Evolutionary conservation across 1,140 invertebrate genomes (phyloP).

Genomic region (Listronotus oregonensis): DNA sequence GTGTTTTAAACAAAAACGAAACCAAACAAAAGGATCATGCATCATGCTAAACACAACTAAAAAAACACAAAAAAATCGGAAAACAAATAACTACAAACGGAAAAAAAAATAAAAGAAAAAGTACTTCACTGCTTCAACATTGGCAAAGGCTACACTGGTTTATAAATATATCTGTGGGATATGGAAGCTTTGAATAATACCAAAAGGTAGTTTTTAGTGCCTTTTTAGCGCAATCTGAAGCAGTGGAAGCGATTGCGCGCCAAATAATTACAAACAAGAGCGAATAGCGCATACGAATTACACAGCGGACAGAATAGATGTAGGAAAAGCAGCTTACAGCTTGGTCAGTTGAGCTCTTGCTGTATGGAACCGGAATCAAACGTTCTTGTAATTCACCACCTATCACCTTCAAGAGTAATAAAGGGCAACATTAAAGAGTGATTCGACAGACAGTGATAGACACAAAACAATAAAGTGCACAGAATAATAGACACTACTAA

Average conservation of each 20-base stretch:
- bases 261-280: conserved; percentile 54
- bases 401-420: conserved; percentile 91
- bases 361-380: conserved; percentile 98
- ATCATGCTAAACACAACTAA: conserved; percentile 46
- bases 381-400: conserved; percentile 98
- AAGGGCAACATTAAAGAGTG: conserved; percentile 58
- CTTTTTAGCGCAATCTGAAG: conserved; percentile 43
- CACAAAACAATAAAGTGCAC: conserved; percentile 55
- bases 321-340: conserved; percentile 86
- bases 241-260: conserved; percentile 43
- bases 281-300: conserved; percentile 52
- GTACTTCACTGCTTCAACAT: conserved; percentile 48
- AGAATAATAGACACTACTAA: conserved; percentile 55
- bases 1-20: conserved; percentile 44
- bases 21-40: conserved; percentile 43
- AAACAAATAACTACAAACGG: conserved; percentile 42
- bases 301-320: conserved; percentile 58
- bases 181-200: not conserved
- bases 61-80: conserved; percentile 32
- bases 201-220: conserved; percentile 7
- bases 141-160: conserved; percentile 33
- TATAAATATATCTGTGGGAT: not conserved
- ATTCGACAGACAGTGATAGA: conserved; percentile 55
- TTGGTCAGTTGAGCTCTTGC: conserved; percentile 99
- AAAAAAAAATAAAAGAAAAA: conserved; percentile 42